Conservation (phyloP, 2,888 invertebrate genomes). For the Amblyteles armatorius region DNA sequence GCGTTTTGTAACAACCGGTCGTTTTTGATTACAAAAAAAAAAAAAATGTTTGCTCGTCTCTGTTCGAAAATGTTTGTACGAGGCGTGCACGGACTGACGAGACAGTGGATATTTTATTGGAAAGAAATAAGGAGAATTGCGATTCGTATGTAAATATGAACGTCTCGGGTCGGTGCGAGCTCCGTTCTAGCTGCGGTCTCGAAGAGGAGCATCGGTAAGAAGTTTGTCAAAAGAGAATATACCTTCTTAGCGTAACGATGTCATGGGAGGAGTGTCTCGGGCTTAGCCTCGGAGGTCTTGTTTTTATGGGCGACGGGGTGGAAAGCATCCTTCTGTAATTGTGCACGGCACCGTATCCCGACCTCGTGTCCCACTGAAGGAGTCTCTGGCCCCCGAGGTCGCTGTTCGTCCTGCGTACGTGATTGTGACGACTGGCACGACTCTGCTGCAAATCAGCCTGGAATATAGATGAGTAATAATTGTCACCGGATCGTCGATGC, state of each 20-base stretch:
- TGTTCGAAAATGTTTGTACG: constrained; percentile 19
- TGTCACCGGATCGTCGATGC: not conserved
- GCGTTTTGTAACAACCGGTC: not conserved
- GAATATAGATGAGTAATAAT: constrained; percentile 17
- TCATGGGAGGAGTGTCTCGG: constrained; percentile 85
- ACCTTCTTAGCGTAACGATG: constrained; percentile 83
- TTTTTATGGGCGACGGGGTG: constrained; percentile 85
- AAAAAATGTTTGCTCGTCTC: constrained; percentile 23
- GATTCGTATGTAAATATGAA: not conserved
- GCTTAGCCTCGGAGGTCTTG: constrained; percentile 84
- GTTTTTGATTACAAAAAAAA: not conserved
- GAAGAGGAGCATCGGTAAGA: constrained; percentile 33
- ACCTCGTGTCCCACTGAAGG: constrained; percentile 86
- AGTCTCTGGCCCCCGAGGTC: constrained; percentile 87
- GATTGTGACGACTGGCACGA: constrained; percentile 83
- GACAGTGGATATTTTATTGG: not conserved
- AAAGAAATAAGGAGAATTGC: not conserved
- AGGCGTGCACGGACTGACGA: constrained; percentile 27
- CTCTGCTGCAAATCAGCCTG: constrained; percentile 86
- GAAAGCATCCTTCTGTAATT: constrained; percentile 86
- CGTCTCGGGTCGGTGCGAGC: constrained; percentile 21
- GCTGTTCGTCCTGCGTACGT: constrained; percentile 86
- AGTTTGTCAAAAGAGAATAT: constrained; percentile 38
- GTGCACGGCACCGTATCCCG: constrained; percentile 81
- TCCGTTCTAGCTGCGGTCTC: constrained; percentile 11